These are phyloP conservation scores for Silurus glanis DNA, from an alignment of 2,113 vertebrate species.

Conservation along the genomic window DNA sequence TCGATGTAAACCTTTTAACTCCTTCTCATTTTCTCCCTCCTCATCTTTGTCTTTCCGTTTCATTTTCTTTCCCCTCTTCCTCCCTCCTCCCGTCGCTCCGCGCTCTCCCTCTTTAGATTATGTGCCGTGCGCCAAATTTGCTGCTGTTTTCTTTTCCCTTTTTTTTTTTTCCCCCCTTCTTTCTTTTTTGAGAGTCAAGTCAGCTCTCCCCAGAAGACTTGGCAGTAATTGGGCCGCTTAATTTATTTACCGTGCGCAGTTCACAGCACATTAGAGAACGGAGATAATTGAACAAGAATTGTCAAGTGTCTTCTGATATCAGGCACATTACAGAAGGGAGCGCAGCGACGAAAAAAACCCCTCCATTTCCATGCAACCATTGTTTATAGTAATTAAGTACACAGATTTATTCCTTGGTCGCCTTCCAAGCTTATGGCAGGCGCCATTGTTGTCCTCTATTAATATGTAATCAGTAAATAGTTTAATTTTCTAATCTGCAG, in stretches of 20 bases:
- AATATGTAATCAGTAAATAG: conserved; percentile 99
- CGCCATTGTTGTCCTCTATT: conserved; percentile 99
- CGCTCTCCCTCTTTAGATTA: conserved; percentile 46
- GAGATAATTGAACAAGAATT: conserved; percentile 99
- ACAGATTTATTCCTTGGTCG: conserved; percentile 99
- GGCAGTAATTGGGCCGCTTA: conserved; percentile 99
- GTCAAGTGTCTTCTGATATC: conserved; percentile 99
- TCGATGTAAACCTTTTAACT: conserved; percentile 29
- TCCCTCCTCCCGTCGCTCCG: conserved; percentile 29
- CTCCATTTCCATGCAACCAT: conserved; percentile 99
- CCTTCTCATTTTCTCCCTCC: conserved; percentile 42
- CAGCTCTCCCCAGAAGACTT: conserved; percentile 93
- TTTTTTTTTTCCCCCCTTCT: not conserved
- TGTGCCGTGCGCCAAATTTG: conserved; percentile 82
- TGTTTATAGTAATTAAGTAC: conserved; percentile 99
- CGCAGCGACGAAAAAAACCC: conserved; percentile 84
- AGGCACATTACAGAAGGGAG: conserved; percentile 99
- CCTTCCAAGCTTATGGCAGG: conserved; percentile 99
- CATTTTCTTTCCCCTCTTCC: not conserved
- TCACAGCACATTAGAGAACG: conserved; percentile 99
- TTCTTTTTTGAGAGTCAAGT: conserved; percentile 70
- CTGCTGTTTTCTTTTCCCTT: conserved; percentile 45
- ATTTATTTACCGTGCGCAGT: conserved; percentile 99
- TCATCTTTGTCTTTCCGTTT: not conserved
- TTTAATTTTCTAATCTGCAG: conserved; percentile 99